Evolutionary conservation across 2,797 vertebrate species (phyloP).

Genomic region (Uromys caudimaculatus): DNA sequence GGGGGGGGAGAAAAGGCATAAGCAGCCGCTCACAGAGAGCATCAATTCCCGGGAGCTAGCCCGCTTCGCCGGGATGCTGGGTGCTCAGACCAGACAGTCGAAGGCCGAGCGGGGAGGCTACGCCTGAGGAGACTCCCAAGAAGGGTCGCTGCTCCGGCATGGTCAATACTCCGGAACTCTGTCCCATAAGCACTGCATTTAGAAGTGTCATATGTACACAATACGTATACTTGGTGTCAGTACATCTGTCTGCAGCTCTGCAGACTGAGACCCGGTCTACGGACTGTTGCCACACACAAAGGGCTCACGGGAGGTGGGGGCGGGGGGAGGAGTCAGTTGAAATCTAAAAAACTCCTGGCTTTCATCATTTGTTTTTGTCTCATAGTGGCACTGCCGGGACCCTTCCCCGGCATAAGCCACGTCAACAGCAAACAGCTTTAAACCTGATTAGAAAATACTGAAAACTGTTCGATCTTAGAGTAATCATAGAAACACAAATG

Average conservation of each 20-base stretch:
- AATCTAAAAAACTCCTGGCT: neutral
- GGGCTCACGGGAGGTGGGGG: neutral
- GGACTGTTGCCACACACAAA: constrained; percentile 55
- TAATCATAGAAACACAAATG: constrained; percentile 33
- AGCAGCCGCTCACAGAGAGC: constrained; percentile 42
- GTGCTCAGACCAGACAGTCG: constrained; percentile 63
- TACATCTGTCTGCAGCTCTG: neutral
- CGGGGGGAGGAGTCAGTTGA: constrained; percentile 12
- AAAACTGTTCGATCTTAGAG: neutral
- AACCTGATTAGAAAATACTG: constrained; percentile 25
- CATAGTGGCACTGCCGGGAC: neutral
- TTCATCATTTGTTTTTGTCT: constrained; percentile 47
- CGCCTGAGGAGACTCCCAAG: neutral
- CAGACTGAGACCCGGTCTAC: neutral
- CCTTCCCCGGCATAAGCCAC: neutral
- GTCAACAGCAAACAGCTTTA: constrained; percentile 36
- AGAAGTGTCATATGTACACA: neutral
- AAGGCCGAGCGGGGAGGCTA: constrained; percentile 58
- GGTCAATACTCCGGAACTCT: neutral
- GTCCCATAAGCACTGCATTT: neutral
- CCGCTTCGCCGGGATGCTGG: neutral
- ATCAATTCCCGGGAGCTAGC: neutral
- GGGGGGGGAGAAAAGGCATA: neutral
- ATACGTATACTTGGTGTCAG: neutral
- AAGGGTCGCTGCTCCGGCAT: fast-evolving